A percentile compares a stretch with the other conserved stretches of the same genome.
Evolutionary conservation across 2,113 vertebrate genomes (phyloP).

Genomic region (Pelusios castaneus): DNA sequence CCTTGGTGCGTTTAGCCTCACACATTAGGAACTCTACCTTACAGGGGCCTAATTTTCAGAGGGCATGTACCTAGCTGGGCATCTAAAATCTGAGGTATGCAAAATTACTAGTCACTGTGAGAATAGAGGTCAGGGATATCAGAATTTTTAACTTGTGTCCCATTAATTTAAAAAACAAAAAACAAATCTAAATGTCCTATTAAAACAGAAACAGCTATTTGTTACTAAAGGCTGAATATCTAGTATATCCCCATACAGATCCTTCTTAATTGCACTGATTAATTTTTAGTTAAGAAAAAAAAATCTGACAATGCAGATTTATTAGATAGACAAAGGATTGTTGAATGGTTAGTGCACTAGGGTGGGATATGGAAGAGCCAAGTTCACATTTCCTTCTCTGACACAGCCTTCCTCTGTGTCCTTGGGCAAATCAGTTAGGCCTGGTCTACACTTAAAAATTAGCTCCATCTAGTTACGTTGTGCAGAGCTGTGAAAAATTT

Average conservation of each 20-base stretch:
- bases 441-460: background rate
- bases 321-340: background rate
- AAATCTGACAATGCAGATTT: background rate
- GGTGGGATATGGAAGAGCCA: background rate
- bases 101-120: background rate
- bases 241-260: background rate
- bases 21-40: background rate
- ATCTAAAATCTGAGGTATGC: background rate
- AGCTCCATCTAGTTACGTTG: background rate
- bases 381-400: background rate
- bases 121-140: background rate
- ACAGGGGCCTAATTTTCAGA: background rate
- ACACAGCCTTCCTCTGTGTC: background rate
- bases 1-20: background rate
- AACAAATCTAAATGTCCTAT: background rate
- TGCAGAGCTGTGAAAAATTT: background rate
- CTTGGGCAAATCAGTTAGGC: background rate
- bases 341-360: accelerated
- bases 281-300: background rate
- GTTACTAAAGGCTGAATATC: background rate
- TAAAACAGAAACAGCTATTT: background rate
- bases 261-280: background rate
- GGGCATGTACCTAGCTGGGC: accelerated
- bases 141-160: background rate
- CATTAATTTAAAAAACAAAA: background rate